A percentile compares a stretch with the other conserved stretches of the same genome.
Evolutionary conservation across 1,140 invertebrate species (phyloP).

Genomic region (Drosophila lini): DNA sequence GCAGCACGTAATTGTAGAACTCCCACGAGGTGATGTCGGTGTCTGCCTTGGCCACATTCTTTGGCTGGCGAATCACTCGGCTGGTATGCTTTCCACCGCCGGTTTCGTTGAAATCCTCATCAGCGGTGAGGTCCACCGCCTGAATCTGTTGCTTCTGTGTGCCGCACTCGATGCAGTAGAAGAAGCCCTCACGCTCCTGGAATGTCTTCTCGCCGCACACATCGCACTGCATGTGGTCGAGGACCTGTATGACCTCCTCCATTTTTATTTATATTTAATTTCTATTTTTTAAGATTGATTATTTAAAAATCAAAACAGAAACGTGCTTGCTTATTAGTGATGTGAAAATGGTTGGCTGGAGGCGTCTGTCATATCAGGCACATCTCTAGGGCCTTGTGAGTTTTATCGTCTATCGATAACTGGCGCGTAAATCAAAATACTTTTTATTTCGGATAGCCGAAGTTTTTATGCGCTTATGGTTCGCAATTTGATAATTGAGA

Average conservation of each 20-base stretch:
- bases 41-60: constrained; percentile 38
- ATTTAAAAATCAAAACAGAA: constrained; percentile 2
- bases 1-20: constrained; percentile 88
- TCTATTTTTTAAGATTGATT: background rate
- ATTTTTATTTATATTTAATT: constrained; percentile 4
- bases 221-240: constrained; percentile 58
- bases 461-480: background rate
- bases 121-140: constrained; percentile 68
- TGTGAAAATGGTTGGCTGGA: background rate
- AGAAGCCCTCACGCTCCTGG: constrained; percentile 85
- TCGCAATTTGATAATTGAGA: too few relatives aligned
- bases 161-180: constrained; percentile 86
- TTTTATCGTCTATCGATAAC: background rate
- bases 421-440: background rate
- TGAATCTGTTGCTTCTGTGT: constrained; percentile 74
- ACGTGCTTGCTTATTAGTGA: background rate
- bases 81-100: constrained; percentile 1
- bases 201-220: constrained; percentile 85
- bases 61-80: constrained; percentile 36
- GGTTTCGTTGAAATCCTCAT: constrained; percentile 65
- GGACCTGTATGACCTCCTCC: constrained; percentile 48
- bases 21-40: constrained; percentile 85
- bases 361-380: background rate
- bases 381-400: background rate
- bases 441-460: background rate